Percentiles rank a stretch among this genome's conserved stretches.
Evolutionary conservation across 1,140 invertebrate species (phyloP).

Genomic region (Trachelipus rathkii): DNA sequence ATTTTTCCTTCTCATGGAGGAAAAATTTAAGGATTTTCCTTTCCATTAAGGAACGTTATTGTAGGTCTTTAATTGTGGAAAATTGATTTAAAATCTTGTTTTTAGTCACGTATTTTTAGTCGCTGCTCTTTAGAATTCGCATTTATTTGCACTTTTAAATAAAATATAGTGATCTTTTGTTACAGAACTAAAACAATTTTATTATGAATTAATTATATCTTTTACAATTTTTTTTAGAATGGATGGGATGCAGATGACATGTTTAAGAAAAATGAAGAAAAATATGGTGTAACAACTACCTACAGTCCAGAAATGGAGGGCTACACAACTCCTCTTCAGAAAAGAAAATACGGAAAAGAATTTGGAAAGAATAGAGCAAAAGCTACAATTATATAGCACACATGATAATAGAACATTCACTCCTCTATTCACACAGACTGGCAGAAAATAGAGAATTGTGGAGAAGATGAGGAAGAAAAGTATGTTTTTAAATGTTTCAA

Average conservation of each 20-base stretch:
- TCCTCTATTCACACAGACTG: constrained; percentile 69
- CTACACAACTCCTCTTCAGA: constrained; percentile 68
- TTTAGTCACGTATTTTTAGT: too few species aligned
- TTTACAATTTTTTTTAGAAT: constrained; percentile 60
- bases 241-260: constrained; percentile 93
- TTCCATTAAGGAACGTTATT: too few species aligned
- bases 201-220: neutral
- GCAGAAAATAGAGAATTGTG: constrained; percentile 84
- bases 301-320: constrained; percentile 78
- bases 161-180: too few species aligned
- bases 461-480: constrained; percentile 77
- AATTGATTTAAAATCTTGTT: too few species aligned
- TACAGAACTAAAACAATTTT: too few species aligned
- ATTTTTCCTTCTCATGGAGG: too few species aligned
- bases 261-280: constrained; percentile 86
- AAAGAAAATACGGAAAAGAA: constrained; percentile 57
- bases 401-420: constrained; percentile 83
- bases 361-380: constrained; percentile 77
- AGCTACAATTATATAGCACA: constrained; percentile 79
- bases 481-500: constrained; percentile 54
- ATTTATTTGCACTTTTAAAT: too few species aligned
- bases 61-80: too few species aligned
- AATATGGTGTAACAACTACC: constrained; percentile 80
- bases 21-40: too few species aligned
- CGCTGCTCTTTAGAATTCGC: too few species aligned